Percentiles rank a stretch among this genome's conserved stretches.
Evolutionary conservation across 2,113 vertebrate genomes (phyloP).

Genomic region (Grammomys dolichurus): DNA sequence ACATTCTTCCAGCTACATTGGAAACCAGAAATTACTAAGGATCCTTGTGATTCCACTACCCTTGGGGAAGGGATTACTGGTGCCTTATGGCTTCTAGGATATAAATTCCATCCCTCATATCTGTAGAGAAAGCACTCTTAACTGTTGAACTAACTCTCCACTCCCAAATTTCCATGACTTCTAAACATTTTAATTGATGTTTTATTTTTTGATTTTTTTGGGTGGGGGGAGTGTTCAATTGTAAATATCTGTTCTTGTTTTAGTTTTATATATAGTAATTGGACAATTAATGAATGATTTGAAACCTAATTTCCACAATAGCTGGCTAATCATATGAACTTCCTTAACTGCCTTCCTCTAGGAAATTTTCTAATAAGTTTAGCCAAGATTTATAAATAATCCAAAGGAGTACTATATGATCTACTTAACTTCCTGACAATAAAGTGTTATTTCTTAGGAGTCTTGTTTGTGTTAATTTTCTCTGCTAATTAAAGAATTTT

Average conservation of each 20-base stretch:
- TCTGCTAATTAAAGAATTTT: background rate
- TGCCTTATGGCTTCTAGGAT: background rate
- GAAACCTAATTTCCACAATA: background rate
- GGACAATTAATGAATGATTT: background rate
- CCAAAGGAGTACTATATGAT: background rate
- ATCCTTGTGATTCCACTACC: background rate
- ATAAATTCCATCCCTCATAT: background rate
- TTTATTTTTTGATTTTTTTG: background rate
- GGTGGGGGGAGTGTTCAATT: background rate
- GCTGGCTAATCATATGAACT: background rate
- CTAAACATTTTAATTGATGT: background rate
- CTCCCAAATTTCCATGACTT: background rate
- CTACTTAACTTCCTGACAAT: background rate
- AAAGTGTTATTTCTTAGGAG: background rate
- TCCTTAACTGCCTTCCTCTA: background rate
- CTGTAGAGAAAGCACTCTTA: background rate
- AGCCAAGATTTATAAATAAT: background rate
- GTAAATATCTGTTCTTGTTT: background rate
- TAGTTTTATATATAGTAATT: background rate
- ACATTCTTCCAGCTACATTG: background rate
- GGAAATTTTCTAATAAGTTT: background rate
- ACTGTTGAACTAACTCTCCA: background rate
- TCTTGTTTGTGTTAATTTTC: background rate
- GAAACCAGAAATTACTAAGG: background rate
- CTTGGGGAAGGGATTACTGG: background rate